Conservation (phyloP, 1,140 invertebrate species). For the Leptestheria dahalacensis region DNA sequence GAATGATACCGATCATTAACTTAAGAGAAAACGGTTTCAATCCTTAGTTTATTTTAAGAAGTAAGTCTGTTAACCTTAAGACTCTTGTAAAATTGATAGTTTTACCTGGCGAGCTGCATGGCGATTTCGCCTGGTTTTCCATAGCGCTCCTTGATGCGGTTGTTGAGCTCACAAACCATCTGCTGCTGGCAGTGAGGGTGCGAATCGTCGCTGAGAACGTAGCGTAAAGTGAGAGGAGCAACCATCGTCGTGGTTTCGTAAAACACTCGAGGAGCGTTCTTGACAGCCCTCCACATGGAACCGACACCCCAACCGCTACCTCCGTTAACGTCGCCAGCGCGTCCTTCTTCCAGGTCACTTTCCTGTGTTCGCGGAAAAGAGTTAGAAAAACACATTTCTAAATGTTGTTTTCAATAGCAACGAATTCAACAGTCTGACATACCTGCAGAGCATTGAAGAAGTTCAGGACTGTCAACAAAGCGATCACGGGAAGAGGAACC, state of each 20-base stretch:
- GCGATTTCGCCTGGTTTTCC: constrained; percentile 16
- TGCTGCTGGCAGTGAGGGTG: constrained; percentile 16
- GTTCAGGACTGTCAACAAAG: constrained; percentile 13
- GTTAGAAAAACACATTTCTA: too few relatives aligned
- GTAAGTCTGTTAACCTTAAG: background rate
- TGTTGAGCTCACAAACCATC: constrained; percentile 16
- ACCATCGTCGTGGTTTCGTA: constrained; percentile 16
- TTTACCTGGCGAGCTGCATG: constrained; percentile 17
- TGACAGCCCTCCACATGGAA: constrained; percentile 7
- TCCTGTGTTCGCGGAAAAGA: too few relatives aligned
- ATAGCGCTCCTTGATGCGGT: constrained; percentile 11
- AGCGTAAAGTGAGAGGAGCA: constrained; percentile 15
- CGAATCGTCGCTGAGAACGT: constrained; percentile 16
- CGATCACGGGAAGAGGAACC: background rate
- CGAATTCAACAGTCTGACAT: too few relatives aligned
- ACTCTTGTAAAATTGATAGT: background rate
- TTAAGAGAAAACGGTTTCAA: background rate
- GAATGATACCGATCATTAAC: too few relatives aligned
- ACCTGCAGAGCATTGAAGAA: constrained; percentile 15
- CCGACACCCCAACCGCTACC: background rate
- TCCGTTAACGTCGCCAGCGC: background rate
- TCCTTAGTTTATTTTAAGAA: background rate
- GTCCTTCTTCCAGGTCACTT: constrained; percentile 1
- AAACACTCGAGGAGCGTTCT: constrained; percentile 14
- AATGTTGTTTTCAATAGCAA: too few relatives aligned